Percentiles rank a stretch among this genome's conserved stretches.
Evolutionary conservation across 2,888 invertebrate species (phyloP).

Genomic region (Troglohyphantes excavatus): DNA sequence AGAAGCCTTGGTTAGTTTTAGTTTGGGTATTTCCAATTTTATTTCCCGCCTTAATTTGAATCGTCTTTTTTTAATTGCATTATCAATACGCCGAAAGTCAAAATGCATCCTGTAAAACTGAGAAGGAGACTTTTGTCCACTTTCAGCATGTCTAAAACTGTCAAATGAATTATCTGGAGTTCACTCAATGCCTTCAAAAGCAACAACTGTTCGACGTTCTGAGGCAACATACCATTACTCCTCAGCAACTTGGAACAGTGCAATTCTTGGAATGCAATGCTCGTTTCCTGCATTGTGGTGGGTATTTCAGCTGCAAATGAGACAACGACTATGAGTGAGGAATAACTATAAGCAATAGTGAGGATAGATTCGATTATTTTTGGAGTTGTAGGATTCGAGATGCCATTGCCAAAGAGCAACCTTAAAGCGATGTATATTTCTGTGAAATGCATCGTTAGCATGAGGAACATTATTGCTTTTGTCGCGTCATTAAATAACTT

Average conservation of each 20-base stretch:
- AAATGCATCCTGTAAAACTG: slow-evolving; percentile 7
- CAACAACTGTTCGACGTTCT: not conserved
- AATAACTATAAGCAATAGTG: not conserved
- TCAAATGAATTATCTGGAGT: slow-evolving; percentile 6
- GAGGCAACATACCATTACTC: not conserved
- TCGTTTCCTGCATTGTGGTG: not conserved
- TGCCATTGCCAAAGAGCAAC: not conserved
- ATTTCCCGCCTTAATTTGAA: not conserved
- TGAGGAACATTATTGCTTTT: not conserved
- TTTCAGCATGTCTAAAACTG: not conserved
- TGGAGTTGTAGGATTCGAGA: not conserved
- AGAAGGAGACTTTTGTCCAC: slow-evolving; percentile 20
- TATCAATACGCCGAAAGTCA: slow-evolving; percentile 22
- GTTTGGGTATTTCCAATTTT: too few relatives aligned
- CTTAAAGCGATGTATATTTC: slow-evolving; percentile 8
- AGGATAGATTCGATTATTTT: not conserved
- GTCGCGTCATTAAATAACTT: not conserved
- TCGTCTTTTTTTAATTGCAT: slow-evolving; percentile 11
- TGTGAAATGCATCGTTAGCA: not conserved
- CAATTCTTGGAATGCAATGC: not conserved
- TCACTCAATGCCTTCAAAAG: slow-evolving; percentile 19
- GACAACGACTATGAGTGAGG: not conserved
- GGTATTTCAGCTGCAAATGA: not conserved
- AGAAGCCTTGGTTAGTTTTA: too few relatives aligned
- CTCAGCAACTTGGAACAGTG: not conserved